These are phyloP conservation scores for Hartigia nigra DNA, from an alignment of 2,888 invertebrate genomes.

Conservation along the genomic window DNA sequence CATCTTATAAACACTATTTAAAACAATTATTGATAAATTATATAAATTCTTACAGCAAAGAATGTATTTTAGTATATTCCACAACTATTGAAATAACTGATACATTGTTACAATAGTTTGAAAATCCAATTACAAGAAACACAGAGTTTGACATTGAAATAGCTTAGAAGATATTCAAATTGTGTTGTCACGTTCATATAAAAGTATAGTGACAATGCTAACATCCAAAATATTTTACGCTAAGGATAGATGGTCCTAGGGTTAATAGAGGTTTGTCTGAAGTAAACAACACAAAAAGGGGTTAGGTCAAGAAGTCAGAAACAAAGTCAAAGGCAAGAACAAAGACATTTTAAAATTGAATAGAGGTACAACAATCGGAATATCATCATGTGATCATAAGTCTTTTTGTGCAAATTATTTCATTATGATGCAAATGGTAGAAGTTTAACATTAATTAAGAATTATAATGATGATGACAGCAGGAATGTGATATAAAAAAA, in stretches of 20 bases:
- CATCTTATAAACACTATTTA: not conserved
- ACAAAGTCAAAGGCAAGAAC: not conserved
- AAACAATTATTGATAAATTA: not conserved
- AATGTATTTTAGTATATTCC: not conserved
- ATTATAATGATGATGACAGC: not conserved
- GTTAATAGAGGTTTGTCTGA: not conserved
- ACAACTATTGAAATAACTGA: not conserved
- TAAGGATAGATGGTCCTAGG: not conserved
- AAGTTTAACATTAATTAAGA: not conserved
- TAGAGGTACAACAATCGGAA: not conserved
- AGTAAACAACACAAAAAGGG: conserved; percentile 10
- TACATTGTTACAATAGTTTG: not conserved
- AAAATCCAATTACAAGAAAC: not conserved
- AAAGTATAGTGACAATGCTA: not conserved
- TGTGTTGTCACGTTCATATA: not conserved
- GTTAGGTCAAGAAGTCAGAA: conserved; percentile 1
- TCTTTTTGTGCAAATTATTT: not conserved
- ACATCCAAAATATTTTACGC: not conserved
- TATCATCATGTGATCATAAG: not conserved
- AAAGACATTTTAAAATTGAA: not conserved
- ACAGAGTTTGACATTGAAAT: not conserved
- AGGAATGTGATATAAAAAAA: not conserved
- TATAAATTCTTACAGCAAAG: not conserved
- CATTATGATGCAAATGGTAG: not conserved
- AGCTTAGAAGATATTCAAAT: not conserved